phyloP scores from a whole-genome alignment of 2,797 vertebrate species.

The Platalea minor region DNA sequence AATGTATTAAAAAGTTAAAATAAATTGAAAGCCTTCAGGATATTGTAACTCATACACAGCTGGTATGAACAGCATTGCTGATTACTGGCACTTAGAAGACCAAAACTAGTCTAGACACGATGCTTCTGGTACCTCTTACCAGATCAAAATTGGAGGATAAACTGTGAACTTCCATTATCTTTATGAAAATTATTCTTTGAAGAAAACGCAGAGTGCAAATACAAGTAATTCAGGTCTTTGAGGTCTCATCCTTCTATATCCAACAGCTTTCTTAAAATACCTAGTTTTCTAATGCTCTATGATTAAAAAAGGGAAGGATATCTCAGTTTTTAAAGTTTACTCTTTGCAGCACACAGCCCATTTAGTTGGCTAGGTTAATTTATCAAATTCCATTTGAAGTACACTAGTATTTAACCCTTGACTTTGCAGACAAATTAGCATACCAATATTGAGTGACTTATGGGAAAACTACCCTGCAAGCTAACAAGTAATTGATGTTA shows the following conservation, averaged over 20 bases:
- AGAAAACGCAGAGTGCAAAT: neutral
- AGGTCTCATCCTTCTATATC: neutral
- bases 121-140: neutral
- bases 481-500: neutral
- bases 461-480: neutral
- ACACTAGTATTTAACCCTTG: constrained; percentile 1
- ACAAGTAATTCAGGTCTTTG: neutral
- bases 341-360: neutral
- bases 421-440: neutral
- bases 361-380: neutral
- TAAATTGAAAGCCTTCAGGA: constrained; percentile 31
- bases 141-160: neutral
- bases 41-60: neutral
- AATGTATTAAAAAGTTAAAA: constrained; percentile 50
- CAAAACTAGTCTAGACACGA: constrained; percentile 3
- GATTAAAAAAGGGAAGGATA: neutral
- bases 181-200: neutral
- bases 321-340: neutral
- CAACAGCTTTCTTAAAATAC: neutral
- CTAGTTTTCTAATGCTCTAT: neutral
- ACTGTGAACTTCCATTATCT: neutral
- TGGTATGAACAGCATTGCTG: neutral
- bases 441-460: neutral
- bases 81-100: neutral
- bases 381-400: constrained; percentile 8